Percentiles rank a stretch among this genome's conserved stretches.
phyloP scores from a whole-genome alignment of 2,797 vertebrate genomes.

The Typhlichthys eigenmanni region DNA sequence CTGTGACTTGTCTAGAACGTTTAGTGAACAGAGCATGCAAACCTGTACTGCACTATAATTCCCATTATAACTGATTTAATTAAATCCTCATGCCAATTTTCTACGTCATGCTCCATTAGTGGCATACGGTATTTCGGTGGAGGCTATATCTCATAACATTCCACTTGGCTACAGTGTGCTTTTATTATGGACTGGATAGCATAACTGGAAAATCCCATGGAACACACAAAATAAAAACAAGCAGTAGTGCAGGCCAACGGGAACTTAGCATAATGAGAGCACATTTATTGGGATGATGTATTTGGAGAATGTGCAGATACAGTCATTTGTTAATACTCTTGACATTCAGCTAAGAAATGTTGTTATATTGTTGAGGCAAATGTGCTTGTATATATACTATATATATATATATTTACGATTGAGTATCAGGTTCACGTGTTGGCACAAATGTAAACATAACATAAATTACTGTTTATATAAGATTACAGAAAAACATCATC shows the following conservation, averaged over 20 bases:
- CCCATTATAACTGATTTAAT: slow-evolving; percentile 1
- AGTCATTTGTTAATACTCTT: background rate
- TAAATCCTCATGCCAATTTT: background rate
- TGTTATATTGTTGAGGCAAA: no score
- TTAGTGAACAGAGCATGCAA: background rate
- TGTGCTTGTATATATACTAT: no score
- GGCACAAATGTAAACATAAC: no score
- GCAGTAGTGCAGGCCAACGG: background rate
- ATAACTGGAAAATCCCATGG: slow-evolving; percentile 6
- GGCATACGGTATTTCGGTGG: background rate
- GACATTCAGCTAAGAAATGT: no score
- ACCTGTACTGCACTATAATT: background rate
- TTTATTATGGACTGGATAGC: background rate
- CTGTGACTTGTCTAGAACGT: background rate
- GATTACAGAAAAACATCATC: no score
- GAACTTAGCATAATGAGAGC: slow-evolving; percentile 5
- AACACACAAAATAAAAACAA: slow-evolving; percentile 7
- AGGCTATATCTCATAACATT: background rate
- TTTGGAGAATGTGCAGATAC: slow-evolving; percentile 3
- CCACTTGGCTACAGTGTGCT: background rate
- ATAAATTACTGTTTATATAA: no score
- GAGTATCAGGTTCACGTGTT: no score
- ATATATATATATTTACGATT: no score
- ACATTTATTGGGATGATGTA: slow-evolving; percentile 7
- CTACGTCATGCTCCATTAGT: slow-evolving; percentile 2